These are phyloP conservation scores for Erethizon dorsatum DNA, from an alignment of 2,797 vertebrate genomes.

Conservation along the genomic window DNA sequence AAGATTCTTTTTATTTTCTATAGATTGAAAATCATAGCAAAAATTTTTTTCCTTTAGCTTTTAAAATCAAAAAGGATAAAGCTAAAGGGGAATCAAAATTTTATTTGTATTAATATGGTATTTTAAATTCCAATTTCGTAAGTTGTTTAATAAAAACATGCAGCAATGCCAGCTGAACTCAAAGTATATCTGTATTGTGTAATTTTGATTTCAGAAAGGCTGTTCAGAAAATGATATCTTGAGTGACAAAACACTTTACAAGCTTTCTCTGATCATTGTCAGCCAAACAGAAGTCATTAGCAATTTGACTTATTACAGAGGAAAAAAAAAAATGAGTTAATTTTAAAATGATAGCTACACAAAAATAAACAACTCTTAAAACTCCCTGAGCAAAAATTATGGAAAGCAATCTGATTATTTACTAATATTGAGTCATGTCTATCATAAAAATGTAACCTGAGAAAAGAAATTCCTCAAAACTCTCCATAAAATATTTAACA, in stretches of 20 bases:
- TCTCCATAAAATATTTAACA: constrained; percentile 80
- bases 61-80: constrained; percentile 70
- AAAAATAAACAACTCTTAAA: constrained; percentile 10
- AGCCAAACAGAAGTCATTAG: background rate
- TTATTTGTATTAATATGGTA: background rate
- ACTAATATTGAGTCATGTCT: constrained; percentile 63
- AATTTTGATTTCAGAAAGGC: background rate
- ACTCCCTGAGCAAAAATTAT: constrained; percentile 36
- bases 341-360: background rate
- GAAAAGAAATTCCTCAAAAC: constrained; percentile 78
- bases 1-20: constrained; percentile 74
- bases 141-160: background rate
- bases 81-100: constrained; percentile 3
- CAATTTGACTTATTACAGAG: background rate
- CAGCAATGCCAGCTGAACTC: background rate
- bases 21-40: constrained; percentile 55
- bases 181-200: background rate
- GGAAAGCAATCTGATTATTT: constrained; percentile 64
- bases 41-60: constrained; percentile 65
- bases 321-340: background rate
- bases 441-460: constrained; percentile 83
- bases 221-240: background rate
- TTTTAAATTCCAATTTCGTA: background rate
- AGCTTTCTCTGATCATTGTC: background rate
- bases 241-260: background rate